Base-by-base conservation (phyloP, 2,888 invertebrate genomes). In the Caenorhabditis drosophilae region DNA sequence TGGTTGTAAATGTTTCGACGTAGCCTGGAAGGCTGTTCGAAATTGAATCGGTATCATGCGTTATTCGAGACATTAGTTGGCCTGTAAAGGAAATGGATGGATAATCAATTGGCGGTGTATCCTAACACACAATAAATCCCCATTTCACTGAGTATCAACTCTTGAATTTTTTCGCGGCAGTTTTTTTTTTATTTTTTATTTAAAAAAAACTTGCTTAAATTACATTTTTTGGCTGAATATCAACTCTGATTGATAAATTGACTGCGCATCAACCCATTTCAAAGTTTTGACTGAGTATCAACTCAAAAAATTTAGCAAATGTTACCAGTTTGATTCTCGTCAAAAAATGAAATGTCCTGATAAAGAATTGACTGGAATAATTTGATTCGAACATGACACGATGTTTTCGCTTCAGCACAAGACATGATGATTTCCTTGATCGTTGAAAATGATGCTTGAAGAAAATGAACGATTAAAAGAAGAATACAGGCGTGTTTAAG, bases 261-360 rank as follows among this genome's bases (percentile, higher is more conserved):
- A n/a, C n/a, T n/a, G n/a, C n/a, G n/a, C n/a, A n/a, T n/a, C n/a
- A n/a, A n/a, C n/a, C n/a, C n/a, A n/a, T n/a, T n/a, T n/a, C n/a
- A n/a, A n/a, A n/a, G n/a, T n/a, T n/a, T n/a, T n/a, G n/a, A n/a
- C n/a, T n/a, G n/a, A n/a, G n/a, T n/a, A n/a, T n/a, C n/a, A n/a
- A n/a, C n/a, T n/a, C n/a, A n/a, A n/a, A n/a, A n/a, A n/a, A n/a
- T n/a, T n/a, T n/a, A n/a, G n/a, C n/a, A n/a, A n/a, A n/a, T 31
- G 12, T 9, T 93, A 50, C 84, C 84, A 9, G 84, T 84, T 54
- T 80, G 79, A 35, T 75, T 75, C 11, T 67, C 70, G 62, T 84
- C 84, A 63, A 83, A 84, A 70, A 84, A 84, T 11, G 80, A 83
- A 20, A 84, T 81, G 53, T 85, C 84, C 57, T 84, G 84, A 11